Evolutionary conservation across 2,888 invertebrate genomes (phyloP).

Genomic region (Xiphydria camelus): DNA sequence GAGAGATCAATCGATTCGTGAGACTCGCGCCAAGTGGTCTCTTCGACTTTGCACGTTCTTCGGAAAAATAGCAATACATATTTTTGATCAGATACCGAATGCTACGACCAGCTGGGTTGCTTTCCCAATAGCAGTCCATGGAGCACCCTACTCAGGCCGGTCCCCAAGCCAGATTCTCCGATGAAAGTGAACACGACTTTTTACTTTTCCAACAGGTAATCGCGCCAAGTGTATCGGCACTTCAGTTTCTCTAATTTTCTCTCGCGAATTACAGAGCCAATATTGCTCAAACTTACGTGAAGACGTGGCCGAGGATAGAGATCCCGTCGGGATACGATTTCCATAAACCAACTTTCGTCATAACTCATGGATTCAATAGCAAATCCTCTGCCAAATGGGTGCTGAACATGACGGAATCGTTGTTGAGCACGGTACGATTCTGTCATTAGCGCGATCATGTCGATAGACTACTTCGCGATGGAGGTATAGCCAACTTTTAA

Average conservation of each 20-base stretch:
- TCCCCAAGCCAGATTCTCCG: conserved; percentile 46
- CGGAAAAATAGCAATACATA: no score
- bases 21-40: no score
- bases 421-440: conserved; percentile 46
- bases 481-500: no score
- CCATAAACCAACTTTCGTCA: conserved; percentile 42
- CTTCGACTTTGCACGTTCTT: no score
- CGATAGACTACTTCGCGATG: no score
- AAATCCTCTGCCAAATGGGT: conserved; percentile 47
- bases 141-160: conserved; percentile 47
- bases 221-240: no score
- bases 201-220: conserved; percentile 45
- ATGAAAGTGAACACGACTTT: conserved; percentile 46
- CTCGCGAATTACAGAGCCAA: conserved; percentile 4
- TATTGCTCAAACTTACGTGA: conserved; percentile 15
- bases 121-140: conserved; percentile 52
- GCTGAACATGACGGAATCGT: conserved; percentile 45
- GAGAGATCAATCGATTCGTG: no score
- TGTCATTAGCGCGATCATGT: no score
- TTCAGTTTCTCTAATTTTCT: conserved; percentile 8
- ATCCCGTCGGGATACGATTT: conserved; percentile 31
- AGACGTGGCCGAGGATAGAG: conserved; percentile 34
- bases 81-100: conserved; percentile 27
- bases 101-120: conserved; percentile 54
- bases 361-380: conserved; percentile 55